phyloP scores from a whole-genome alignment of 2,888 invertebrate genomes.

The Tipula confusa region DNA sequence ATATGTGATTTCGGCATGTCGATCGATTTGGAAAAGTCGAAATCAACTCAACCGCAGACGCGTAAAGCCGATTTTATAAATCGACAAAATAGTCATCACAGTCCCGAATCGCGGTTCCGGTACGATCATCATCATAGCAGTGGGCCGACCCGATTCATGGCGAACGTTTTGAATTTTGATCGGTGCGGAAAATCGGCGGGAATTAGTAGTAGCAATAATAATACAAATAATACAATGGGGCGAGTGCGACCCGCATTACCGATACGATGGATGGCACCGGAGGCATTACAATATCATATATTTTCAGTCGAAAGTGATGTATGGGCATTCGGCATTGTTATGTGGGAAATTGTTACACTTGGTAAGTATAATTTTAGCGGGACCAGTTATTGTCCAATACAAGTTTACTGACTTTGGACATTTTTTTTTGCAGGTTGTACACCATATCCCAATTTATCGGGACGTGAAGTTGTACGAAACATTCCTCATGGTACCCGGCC shows the following conservation, averaged over 20 bases:
- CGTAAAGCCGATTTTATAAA: constrained; percentile 40
- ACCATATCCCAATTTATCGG: constrained; percentile 80
- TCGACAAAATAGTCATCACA: constrained; percentile 42
- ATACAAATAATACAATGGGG: constrained; percentile 36
- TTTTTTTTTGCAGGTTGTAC: constrained; percentile 62
- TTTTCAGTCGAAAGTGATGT: constrained; percentile 80
- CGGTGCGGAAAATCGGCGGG: background rate
- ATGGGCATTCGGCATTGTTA: constrained; percentile 80
- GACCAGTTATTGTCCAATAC: background rate
- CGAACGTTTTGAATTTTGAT: constrained; percentile 21
- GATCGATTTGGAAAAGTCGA: constrained; percentile 54
- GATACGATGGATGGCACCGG: constrained; percentile 77
- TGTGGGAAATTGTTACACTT: constrained; percentile 84
- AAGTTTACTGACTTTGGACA: background rate
- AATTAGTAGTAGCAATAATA: constrained; percentile 35
- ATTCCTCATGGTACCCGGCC: constrained; percentile 74
- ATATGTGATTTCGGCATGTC: constrained; percentile 88
- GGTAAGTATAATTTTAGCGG: constrained; percentile 51
- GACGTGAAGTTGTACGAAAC: constrained; percentile 74
- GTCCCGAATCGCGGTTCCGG: constrained; percentile 40
- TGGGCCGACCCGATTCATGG: constrained; percentile 34
- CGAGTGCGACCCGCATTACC: constrained; percentile 46
- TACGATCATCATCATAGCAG: constrained; percentile 46
- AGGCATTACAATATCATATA: constrained; percentile 70
- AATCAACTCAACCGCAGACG: constrained; percentile 41